Percentiles rank a stretch among this genome's conserved stretches.
These are phyloP conservation scores for Copsychus sechellarum DNA, from an alignment of 2,113 vertebrate genomes.

Conservation along the genomic window DNA sequence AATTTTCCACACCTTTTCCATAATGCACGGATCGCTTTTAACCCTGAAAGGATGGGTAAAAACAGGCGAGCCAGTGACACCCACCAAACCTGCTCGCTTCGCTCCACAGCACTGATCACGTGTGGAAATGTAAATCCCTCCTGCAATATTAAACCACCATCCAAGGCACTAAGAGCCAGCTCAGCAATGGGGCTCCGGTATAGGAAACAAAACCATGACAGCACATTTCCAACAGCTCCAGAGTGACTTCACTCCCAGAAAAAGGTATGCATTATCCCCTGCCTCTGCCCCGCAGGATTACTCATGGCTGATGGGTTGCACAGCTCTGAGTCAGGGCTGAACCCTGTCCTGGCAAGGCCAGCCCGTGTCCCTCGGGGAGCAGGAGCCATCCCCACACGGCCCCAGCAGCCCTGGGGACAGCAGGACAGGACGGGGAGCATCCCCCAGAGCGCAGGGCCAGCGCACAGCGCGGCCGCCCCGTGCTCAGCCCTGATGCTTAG, in stretches of 20 bases:
- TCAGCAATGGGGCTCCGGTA: neutral
- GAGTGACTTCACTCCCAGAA: neutral
- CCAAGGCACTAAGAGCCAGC: neutral
- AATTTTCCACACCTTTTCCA: neutral
- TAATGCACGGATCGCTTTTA: neutral
- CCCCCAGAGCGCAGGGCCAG: rapidly evolving
- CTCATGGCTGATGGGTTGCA: neutral
- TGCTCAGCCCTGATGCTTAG: neutral
- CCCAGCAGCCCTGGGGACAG: neutral
- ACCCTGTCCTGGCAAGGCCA: neutral
- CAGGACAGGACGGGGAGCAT: neutral
- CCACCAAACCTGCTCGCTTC: slow-evolving; percentile 25
- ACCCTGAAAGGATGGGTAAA: neutral
- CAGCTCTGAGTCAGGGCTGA: neutral
- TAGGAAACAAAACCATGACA: neutral
- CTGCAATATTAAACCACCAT: neutral
- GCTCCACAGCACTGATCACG: neutral
- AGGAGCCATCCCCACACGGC: neutral
- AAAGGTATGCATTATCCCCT: neutral
- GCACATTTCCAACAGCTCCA: neutral
- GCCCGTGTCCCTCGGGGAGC: neutral
- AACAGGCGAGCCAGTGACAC: neutral
- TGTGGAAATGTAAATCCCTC: slow-evolving; percentile 10
- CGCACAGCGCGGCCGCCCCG: neutral
- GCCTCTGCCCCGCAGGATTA: neutral